These are phyloP conservation scores for Cryptoblepharus egeriae DNA, from an alignment of 2,797 vertebrate genomes.

Conservation along the genomic window DNA sequence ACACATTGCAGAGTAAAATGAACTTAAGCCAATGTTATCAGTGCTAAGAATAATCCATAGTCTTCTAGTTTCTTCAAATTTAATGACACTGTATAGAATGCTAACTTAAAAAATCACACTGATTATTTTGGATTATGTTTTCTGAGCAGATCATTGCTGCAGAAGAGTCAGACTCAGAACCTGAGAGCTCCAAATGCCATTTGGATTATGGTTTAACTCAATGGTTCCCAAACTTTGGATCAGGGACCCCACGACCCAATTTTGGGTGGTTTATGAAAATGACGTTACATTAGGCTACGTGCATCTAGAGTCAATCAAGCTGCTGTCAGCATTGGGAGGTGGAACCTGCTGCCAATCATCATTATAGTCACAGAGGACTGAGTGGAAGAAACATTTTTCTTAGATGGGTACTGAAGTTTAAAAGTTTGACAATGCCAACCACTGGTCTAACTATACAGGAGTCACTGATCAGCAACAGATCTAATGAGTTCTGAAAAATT, in stretches of 20 bases:
- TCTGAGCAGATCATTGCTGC: constrained; percentile 34
- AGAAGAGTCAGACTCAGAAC: constrained; percentile 4
- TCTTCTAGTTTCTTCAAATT: constrained; percentile 27
- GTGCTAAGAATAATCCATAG: constrained; percentile 11
- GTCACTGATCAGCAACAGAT: constrained; percentile 40
- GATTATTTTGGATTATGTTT: constrained; percentile 3
- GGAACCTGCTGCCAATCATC: no score
- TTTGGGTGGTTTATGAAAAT: no score
- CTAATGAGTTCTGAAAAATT: constrained; percentile 43
- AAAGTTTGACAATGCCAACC: no score
- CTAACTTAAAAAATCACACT: not conserved
- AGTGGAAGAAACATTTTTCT: no score
- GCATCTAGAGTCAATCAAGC: no score
- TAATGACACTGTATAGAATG: not conserved
- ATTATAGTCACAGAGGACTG: no score
- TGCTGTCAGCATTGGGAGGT: no score
- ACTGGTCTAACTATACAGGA: constrained; percentile 21
- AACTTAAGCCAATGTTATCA: not conserved
- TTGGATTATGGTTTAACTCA: no score
- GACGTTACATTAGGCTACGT: no score
- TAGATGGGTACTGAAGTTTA: no score
- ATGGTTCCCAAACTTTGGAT: no score
- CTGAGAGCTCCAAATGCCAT: not conserved
- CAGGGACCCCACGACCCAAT: no score
- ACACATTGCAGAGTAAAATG: not conserved